Evolutionary conservation across 2,797 vertebrate genomes (phyloP).

Genomic region (Sebastiscus albofasciatus): DNA sequence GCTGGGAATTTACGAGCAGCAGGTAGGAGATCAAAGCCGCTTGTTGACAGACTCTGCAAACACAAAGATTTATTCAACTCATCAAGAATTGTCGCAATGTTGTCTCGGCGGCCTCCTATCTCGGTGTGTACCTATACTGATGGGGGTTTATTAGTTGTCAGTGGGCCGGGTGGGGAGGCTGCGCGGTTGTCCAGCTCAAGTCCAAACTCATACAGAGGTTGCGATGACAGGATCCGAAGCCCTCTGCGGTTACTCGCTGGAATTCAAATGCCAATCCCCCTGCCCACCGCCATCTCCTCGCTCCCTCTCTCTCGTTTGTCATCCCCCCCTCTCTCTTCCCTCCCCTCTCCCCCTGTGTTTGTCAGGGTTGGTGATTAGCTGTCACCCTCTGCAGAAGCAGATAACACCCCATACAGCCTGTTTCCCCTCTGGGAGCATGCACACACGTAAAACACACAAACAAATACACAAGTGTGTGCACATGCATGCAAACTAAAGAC

Average conservation of each 20-base stretch:
- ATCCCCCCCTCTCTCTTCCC: conserved; percentile 56
- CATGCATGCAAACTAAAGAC: conserved; percentile 67
- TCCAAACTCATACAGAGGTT: conserved; percentile 71
- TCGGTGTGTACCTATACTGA: conserved; percentile 53
- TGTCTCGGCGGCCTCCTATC: conserved; percentile 63
- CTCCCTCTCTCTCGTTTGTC: conserved; percentile 47
- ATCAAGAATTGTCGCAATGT: conserved; percentile 63
- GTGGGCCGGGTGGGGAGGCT: conserved; percentile 59
- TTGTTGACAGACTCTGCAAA: conserved; percentile 66
- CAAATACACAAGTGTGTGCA: conserved; percentile 67
- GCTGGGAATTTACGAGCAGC: conserved; percentile 62
- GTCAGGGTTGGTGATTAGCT: conserved; percentile 86
- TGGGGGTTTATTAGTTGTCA: conserved; percentile 73
- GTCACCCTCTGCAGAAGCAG: conserved; percentile 83
- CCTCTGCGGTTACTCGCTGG: conserved; percentile 71
- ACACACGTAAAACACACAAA: conserved; percentile 74
- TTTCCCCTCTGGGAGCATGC: conserved; percentile 78
- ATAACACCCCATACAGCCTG: conserved; percentile 83
- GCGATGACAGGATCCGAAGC: conserved; percentile 75
- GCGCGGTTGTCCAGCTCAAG: conserved; percentile 58
- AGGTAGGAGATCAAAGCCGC: conserved; percentile 73
- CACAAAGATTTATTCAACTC: conserved; percentile 73
- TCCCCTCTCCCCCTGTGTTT: conserved; percentile 75
- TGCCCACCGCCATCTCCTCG: conserved; percentile 52
- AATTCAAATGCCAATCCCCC: conserved; percentile 80